Evolutionary conservation across 2,797 vertebrate species (phyloP).

Genomic region (Cossypha niveicapilla): DNA sequence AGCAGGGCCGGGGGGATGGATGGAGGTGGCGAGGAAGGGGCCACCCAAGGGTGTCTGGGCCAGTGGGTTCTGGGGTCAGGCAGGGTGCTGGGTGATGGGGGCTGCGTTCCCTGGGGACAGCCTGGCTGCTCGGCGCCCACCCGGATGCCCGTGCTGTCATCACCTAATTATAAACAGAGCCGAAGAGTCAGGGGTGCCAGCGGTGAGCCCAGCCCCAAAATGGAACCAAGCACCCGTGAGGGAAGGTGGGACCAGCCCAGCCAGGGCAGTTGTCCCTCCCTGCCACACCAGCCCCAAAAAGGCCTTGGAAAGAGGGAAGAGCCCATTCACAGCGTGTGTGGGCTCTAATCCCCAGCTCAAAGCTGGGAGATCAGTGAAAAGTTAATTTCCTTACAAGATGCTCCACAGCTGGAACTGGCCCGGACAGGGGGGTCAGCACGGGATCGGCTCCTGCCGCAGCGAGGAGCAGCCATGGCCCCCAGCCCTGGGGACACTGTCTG

Average conservation of each 20-base stretch:
- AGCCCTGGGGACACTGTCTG: background rate
- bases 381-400: conserved; percentile 59
- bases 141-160: rapidly evolving
- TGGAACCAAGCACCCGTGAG: rapidly evolving
- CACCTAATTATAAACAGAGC: background rate
- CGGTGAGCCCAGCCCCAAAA: rapidly evolving
- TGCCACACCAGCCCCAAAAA: background rate
- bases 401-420: conserved; percentile 24
- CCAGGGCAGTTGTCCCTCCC: background rate
- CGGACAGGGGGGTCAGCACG: background rate
- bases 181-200: background rate
- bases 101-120: background rate
- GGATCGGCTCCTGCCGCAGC: background rate
- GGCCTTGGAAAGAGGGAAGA: background rate
- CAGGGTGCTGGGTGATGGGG: background rate
- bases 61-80: background rate
- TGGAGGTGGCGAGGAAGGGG: background rate
- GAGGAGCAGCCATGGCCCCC: background rate
- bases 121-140: background rate
- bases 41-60: background rate
- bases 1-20: background rate
- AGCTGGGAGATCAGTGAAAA: conserved; percentile 24
- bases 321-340: rapidly evolving
- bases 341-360: background rate
- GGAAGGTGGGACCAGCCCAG: background rate